These are phyloP conservation scores for Actias luna DNA, from an alignment of 2,888 invertebrate genomes.

Conservation along the genomic window DNA sequence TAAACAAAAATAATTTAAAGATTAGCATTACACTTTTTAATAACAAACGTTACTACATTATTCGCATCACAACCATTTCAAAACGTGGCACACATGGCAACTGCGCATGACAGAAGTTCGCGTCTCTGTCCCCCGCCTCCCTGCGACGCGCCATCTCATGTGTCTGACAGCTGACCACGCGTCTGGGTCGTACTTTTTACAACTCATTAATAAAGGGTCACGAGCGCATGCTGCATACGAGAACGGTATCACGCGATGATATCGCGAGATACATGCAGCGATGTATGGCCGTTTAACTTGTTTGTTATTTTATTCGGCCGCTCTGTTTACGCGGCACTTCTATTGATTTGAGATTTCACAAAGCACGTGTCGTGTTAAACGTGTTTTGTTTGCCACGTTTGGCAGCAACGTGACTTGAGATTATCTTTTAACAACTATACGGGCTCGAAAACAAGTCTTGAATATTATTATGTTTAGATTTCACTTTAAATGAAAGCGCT, in stretches of 20 bases:
- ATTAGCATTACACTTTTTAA: background rate
- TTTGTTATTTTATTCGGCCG: background rate
- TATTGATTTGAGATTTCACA: slow-evolving; percentile 14
- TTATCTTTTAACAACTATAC: slow-evolving; percentile 14
- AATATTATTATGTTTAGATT: slow-evolving; percentile 5
- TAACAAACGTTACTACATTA: background rate
- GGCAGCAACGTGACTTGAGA: slow-evolving; percentile 33
- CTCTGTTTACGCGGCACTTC: background rate
- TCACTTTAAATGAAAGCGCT: background rate
- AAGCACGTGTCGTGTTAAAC: slow-evolving; percentile 17
- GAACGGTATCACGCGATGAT: slow-evolving; percentile 16
- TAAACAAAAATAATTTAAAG: too few relatives aligned
- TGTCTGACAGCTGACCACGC: slow-evolving; percentile 40
- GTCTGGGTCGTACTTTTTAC: slow-evolving; percentile 28
- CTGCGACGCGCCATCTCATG: slow-evolving; percentile 25
- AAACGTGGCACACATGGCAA: slow-evolving; percentile 50
- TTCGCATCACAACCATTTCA: slow-evolving; percentile 1
- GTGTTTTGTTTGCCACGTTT: slow-evolving; percentile 35
- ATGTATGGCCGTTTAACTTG: background rate
- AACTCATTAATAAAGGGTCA: slow-evolving; percentile 12
- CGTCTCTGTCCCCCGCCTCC: slow-evolving; percentile 25
- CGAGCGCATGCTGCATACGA: slow-evolving; percentile 12
- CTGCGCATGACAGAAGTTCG: slow-evolving; percentile 56
- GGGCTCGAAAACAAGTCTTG: background rate
- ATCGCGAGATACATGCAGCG: background rate